These are phyloP conservation scores for Sabatieria punctata DNA, from an alignment of 2,888 invertebrate species.

Conservation along the genomic window DNA sequence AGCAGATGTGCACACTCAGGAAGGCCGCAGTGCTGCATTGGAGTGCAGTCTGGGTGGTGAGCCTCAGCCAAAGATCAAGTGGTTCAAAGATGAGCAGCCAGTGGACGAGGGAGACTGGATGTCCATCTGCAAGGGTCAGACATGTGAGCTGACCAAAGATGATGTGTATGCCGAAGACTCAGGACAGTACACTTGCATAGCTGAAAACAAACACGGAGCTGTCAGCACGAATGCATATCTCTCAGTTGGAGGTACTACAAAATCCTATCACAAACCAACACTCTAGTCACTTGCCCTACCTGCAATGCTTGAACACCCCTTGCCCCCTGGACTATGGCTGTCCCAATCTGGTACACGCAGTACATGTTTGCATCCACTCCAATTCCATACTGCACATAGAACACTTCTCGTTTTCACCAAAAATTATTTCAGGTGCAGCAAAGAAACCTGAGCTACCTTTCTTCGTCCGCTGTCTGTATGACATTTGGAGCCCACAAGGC, in stretches of 20 bases:
- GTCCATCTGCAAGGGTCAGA: neutral
- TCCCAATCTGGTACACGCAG: too few relatives aligned
- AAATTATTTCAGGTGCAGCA: constrained; percentile 11
- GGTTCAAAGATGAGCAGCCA: constrained; percentile 24
- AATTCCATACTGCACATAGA: too few relatives aligned
- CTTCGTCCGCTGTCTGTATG: constrained; percentile 23
- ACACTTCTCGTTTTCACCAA: too few relatives aligned
- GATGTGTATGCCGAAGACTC: neutral
- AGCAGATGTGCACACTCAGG: neutral
- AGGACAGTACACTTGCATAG: constrained; percentile 8
- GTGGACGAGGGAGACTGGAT: constrained; percentile 10
- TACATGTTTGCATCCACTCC: too few relatives aligned
- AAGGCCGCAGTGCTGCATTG: neutral
- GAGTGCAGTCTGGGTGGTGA: constrained; percentile 1
- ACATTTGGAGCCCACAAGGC: constrained; percentile 21
- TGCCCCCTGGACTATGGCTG: too few relatives aligned
- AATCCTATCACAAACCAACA: too few relatives aligned
- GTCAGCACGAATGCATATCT: constrained; percentile 1
- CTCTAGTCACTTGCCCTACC: neutral
- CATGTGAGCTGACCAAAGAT: neutral
- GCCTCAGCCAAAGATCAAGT: constrained; percentile 18
- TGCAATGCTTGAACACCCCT: neutral
- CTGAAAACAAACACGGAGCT: constrained; percentile 6
- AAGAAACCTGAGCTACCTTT: constrained; percentile 21
- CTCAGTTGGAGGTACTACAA: constrained; percentile 8